phyloP scores from a whole-genome alignment of 2,113 vertebrate species.

The Dendropsophus ebraccatus region DNA sequence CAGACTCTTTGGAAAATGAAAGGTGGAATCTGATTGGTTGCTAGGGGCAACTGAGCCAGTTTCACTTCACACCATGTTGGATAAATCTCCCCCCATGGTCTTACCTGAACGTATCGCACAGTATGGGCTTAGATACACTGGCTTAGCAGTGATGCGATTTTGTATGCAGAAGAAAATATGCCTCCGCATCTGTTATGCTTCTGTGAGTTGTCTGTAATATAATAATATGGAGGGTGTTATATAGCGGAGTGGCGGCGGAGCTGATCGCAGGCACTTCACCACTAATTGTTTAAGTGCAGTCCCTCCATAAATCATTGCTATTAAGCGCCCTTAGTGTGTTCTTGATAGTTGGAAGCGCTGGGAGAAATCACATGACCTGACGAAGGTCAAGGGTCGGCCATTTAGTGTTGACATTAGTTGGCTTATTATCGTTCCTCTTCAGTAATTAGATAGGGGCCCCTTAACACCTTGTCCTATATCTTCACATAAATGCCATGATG shows the following conservation, averaged over 20 bases:
- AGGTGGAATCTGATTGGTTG: no score
- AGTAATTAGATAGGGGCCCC: neutral
- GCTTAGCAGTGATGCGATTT: neutral
- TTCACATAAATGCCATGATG: neutral
- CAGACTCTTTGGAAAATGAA: no score
- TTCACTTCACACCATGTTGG: no score
- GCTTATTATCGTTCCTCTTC: neutral
- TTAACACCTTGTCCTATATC: neutral
- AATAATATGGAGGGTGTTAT: neutral
- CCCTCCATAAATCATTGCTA: constrained; percentile 27
- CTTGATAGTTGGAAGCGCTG: constrained; percentile 4
- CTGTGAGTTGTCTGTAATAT: neutral
- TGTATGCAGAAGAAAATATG: neutral
- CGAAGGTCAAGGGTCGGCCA: neutral
- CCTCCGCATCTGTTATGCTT: neutral
- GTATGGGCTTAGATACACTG: neutral
- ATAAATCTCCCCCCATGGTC: no score
- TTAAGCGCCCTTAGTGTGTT: constrained; percentile 18
- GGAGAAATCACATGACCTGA: constrained; percentile 17
- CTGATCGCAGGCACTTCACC: neutral
- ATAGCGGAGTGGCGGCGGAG: neutral
- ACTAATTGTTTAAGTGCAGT: constrained; percentile 30
- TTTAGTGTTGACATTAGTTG: neutral
- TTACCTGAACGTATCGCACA: neutral
- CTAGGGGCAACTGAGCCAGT: no score